Base-by-base conservation (phyloP, 2,113 vertebrate species). In the Aptenodytes patagonicus region DNA sequence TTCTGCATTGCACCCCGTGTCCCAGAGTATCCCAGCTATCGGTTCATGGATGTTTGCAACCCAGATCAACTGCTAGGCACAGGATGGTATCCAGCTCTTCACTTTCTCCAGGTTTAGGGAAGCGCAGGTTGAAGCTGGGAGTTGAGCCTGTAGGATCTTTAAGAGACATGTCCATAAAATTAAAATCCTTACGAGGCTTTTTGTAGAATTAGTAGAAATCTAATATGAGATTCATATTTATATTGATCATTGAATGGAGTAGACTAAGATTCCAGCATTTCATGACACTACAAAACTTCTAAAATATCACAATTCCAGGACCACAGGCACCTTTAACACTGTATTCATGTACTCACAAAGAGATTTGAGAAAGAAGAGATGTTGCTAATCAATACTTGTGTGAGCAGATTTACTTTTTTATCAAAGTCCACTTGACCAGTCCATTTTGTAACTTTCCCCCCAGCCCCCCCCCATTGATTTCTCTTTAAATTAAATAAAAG, bases 321-420 rank as follows among this genome's bases (percentile, higher is more conserved):
- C 76, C 38, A 87, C 15, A 5, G 34, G 31, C 68, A 87, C 55
- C 31, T 76, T 95, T 85, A 94, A 61, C 55, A 40, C 55, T 38
- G 22, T 42, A 75, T 81, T 95, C 83, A 64, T 36, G 36, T 46
- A 79, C 38, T 91, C 58, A 65, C 54, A 54, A 79, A 89, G 81
- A 62, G 68, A 94, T 62, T 0, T 69, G 73, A 93, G 91, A 93
- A 85, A 89, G 87, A 47, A 95, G 42, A 1, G 0, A 19, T 73
- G 78, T 54, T 92, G 70, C 70, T 94, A 83, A 95, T 97, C 94
- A 94, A 95, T 96, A 95, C 51, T 4, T 49, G 32, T 62, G 70
- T 57, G 78, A 90, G 58, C 75, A 96, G 91, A 97, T 97, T 96
- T 95, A 95, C 81, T 94, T 95, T 97, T 87, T 96, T 81, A 95